phyloP scores from a whole-genome alignment of 2,888 invertebrate genomes.

The Napeogenes sylphis region DNA sequence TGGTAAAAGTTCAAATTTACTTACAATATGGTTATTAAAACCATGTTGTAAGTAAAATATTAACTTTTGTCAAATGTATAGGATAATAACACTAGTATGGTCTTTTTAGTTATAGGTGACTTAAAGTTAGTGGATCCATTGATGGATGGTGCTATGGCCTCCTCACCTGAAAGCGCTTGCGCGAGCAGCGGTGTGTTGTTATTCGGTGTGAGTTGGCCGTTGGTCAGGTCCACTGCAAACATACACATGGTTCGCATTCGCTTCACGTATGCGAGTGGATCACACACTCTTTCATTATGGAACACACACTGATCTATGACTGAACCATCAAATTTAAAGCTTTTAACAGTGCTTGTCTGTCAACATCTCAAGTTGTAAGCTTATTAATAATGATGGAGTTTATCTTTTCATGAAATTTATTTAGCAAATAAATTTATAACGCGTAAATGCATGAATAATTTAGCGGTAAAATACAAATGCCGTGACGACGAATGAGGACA shows the following conservation, averaged over 20 bases:
- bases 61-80: background rate
- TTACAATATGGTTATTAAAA: background rate
- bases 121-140: conserved; percentile 38
- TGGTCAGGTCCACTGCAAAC: conserved; percentile 95
- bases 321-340: conserved; percentile 57
- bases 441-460: conserved; percentile 75
- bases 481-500: conserved; percentile 67
- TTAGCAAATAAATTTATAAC: conserved; percentile 61
- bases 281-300: conserved; percentile 57
- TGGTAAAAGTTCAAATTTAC: background rate
- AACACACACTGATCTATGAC: conserved; percentile 66
- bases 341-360: background rate
- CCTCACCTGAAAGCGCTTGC: conserved; percentile 95
- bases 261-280: conserved; percentile 62
- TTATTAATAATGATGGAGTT: background rate
- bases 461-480: conserved; percentile 68
- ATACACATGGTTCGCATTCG: conserved; percentile 81
- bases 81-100: conserved; percentile 15
- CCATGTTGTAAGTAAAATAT: background rate
- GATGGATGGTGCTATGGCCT: conserved; percentile 40
- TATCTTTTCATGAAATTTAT: conserved; percentile 47
- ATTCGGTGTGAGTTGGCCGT: conserved; percentile 96
- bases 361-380: background rate
- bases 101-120: conserved; percentile 22
- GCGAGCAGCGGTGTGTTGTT: conserved; percentile 97